Base-by-base conservation (phyloP, 1,140 invertebrate species). In the Trichomalopsis sarcophagae region DNA sequence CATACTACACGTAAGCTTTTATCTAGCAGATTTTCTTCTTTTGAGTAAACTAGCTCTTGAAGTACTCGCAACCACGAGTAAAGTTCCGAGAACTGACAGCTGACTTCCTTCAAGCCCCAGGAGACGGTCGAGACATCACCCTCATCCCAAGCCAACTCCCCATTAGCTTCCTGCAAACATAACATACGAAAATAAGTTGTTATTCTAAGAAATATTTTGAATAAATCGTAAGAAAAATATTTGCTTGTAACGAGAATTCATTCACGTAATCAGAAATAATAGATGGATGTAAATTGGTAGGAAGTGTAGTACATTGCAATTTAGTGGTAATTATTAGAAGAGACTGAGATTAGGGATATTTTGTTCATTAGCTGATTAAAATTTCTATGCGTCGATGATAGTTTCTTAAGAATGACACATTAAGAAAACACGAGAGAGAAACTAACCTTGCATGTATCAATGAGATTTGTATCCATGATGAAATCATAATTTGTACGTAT, bases 391-490 rank as follows among this genome's bases (percentile, higher is more conserved):
- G 47, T 14, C 10, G 4, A 50, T 17, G 17, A 50, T 50, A 14
- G 9, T 50, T 44, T 44, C 40, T 44, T 44, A 44, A 44, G 40
- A 44, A 44, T 44, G 40, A 0, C 7, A 9, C 9, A 44, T 44
- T 44, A 44, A 44, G 40, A 44, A 44, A 44, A 44, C 40, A 44
- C 17, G 55, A 17, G 0, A 62, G 6, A 7, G 55, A 62, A 62
- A 44, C 40, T 21, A 6, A 96, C 96, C 92, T 95, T 96, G 94
- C 97, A 98, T 87, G 96, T 96, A 90, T 98, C 97, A 85, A 98
- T 97, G 84, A 98, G 96, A 90, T 98, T 96, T 91, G 97, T 98
- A 92, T 98, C 97, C 97, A 98, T 98, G 89, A 98, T 97, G 92
- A 97, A 98, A 91, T 98, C 96, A 93, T 98, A 98, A 92, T 97